phyloP scores from a whole-genome alignment of 2,888 invertebrate genomes.

The Pyrochroa serraticornis region DNA sequence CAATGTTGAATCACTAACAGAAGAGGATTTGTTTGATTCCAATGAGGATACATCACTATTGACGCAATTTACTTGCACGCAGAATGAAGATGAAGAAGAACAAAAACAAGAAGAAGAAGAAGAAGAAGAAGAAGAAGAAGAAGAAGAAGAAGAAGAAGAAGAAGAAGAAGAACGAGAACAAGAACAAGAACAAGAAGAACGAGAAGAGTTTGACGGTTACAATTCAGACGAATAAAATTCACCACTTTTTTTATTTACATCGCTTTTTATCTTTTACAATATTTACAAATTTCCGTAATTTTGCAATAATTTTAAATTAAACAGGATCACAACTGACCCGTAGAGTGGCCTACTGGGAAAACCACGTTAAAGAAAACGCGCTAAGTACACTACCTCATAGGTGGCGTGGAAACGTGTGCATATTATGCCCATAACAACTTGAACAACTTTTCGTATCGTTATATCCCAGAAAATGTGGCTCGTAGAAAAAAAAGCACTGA shows the following conservation, averaged over 20 bases:
- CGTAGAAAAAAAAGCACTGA: neutral
- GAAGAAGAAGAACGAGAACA: too few relatives aligned
- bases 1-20: conserved; percentile 15
- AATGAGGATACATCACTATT: too few relatives aligned
- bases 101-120: too few relatives aligned
- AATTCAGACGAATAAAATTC: conserved; percentile 8
- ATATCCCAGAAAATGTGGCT: neutral
- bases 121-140: too few relatives aligned
- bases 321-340: neutral
- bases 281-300: conserved; percentile 8
- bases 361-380: conserved; percentile 11
- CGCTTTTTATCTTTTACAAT: conserved; percentile 9
- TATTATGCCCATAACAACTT: conserved; percentile 3
- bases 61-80: too few relatives aligned
- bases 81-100: too few relatives aligned
- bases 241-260: conserved; percentile 9
- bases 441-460: neutral
- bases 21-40: conserved; percentile 10
- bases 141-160: too few relatives aligned
- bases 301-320: conserved; percentile 14
- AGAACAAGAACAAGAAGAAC: too few relatives aligned
- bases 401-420: conserved; percentile 20
- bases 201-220: too few relatives aligned
- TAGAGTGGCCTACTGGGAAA: conserved; percentile 4
- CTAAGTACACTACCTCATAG: conserved; percentile 42